Evolutionary conservation across 2,888 invertebrate genomes (phyloP).

Genomic region (Tipula unca): DNA sequence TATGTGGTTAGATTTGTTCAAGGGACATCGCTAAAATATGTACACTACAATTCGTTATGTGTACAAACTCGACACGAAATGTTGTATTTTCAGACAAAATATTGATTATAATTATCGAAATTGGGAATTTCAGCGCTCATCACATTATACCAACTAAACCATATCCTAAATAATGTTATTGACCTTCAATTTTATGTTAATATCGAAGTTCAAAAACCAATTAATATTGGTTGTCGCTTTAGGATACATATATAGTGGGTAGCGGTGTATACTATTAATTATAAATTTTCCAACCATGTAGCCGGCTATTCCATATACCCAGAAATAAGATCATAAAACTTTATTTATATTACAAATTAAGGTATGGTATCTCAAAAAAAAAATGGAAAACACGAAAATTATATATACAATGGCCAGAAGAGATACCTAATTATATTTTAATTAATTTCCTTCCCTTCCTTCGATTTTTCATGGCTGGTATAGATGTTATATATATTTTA

Average conservation of each 20-base stretch:
- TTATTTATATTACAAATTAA: not conserved
- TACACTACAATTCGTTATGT: no score
- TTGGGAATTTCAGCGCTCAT: no score
- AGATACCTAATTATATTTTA: constrained; percentile 8
- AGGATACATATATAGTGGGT: not conserved
- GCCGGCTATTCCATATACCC: not conserved
- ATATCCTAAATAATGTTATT: not conserved
- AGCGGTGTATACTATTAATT: not conserved
- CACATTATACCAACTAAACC: no score
- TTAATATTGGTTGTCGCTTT: not conserved
- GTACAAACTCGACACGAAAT: no score
- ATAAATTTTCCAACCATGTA: not conserved
- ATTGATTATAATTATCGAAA: no score
- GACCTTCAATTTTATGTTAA: not conserved
- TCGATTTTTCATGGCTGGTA: not conserved
- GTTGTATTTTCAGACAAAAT: no score
- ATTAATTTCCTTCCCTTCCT: not conserved
- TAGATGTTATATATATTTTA: not conserved
- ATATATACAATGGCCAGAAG: not conserved
- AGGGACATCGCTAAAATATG: no score
- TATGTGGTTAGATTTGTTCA: no score
- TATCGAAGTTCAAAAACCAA: not conserved
- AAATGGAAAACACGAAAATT: not conserved
- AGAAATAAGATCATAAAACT: not conserved
- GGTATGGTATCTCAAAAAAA: not conserved